These are phyloP conservation scores for Drosophila meridiana DNA, from an alignment of 2,888 invertebrate genomes.

Conservation along the genomic window DNA sequence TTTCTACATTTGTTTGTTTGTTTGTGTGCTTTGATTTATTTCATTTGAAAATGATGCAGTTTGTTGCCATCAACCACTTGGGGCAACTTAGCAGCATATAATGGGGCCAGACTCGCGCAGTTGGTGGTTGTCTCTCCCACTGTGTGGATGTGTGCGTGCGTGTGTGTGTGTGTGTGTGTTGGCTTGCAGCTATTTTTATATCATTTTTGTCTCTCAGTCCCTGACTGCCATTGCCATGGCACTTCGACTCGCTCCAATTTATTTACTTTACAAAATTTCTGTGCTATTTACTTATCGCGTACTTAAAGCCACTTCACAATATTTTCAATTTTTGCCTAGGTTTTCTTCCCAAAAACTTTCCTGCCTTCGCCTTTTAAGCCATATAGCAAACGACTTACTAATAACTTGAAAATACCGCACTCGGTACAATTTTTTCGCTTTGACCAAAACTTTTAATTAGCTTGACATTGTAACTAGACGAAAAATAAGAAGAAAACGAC, in stretches of 20 bases:
- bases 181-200: slow-evolving; percentile 79
- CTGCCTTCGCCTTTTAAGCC: slow-evolving; percentile 36
- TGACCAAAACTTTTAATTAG: slow-evolving; percentile 77
- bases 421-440: slow-evolving; percentile 36
- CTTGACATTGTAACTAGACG: slow-evolving; percentile 61
- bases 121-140: background rate
- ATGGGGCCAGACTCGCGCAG: slow-evolving; percentile 27
- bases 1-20: slow-evolving; percentile 62
- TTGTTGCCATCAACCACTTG: slow-evolving; percentile 61
- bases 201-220: slow-evolving; percentile 59
- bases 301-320: slow-evolving; percentile 52
- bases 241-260: slow-evolving; percentile 44
- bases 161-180: slow-evolving; percentile 31
- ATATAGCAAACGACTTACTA: slow-evolving; percentile 56
- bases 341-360: slow-evolving; percentile 35
- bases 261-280: slow-evolving; percentile 49
- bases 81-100: slow-evolving; percentile 57
- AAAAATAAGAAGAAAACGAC: slow-evolving; percentile 1
- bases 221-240: slow-evolving; percentile 7
- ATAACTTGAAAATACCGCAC: slow-evolving; percentile 67
- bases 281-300: slow-evolving; percentile 55
- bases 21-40: slow-evolving; percentile 81
- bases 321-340: slow-evolving; percentile 48
- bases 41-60: slow-evolving; percentile 79
- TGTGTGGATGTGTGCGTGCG: slow-evolving; percentile 7